Evolutionary conservation across 2,888 invertebrate genomes (phyloP), one percentile per base, ranked within the genome.

Genomic region (Perizoma affinitatum): DNA sequence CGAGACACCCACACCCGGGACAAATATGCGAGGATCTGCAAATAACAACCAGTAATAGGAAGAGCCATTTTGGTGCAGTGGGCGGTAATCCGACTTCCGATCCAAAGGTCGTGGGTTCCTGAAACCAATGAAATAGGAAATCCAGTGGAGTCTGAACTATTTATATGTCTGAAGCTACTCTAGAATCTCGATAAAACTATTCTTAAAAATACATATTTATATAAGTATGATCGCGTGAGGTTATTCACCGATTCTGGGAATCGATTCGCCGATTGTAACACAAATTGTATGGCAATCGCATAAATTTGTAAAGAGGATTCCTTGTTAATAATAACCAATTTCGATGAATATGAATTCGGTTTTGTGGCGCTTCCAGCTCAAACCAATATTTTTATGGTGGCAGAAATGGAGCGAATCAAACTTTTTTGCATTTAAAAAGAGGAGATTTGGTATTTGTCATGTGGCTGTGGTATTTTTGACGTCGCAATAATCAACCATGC

Each of bases 301-400:
- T 64, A 59, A 66, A 63, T 61, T 65, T 59, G 54, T 61, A 64
- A 67, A 64, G 57, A 59, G 58, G 34, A 60, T 60, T 61, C 38
- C n/a, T 69, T 58, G 60, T 65, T 65, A 58, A 53, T 60, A 63
- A 45, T 54, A 57, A 57, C 52, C 61, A 66, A 66, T 67, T 69
- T 67, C 54, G 58, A 55, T 64, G 58, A 65, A 64, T 61, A 63
- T 58, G 40, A 61, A 58, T 43, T 52, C 9, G 10, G 7, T 54
- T 50, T 38, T 34, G 9, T 7, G 34, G 10, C 7, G 11, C 6
- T 60, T 38, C 8, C 41, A 10, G 41, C 5, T n/a, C 41, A 38
- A 10, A 45, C 45, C 49, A 54, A 54, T 46, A 35, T 50, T 46
- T 51, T 54, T 40, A 7, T 0, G 6, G 9, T 42, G 50, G 6